Base-by-base conservation (phyloP, 2,797 vertebrate genomes). In the Hafferia zeledoni region DNA sequence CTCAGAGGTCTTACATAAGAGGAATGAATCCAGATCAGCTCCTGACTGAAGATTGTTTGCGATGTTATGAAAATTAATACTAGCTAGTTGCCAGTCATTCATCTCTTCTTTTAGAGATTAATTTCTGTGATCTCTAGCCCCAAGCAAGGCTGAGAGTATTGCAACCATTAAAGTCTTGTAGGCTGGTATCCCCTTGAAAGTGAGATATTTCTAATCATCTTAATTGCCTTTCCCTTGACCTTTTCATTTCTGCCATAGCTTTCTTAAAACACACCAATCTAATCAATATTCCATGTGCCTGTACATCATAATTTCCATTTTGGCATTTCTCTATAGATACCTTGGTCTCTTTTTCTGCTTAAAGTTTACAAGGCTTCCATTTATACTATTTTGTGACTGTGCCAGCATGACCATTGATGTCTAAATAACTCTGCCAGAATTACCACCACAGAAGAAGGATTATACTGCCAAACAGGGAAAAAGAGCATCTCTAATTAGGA, bases 41-140 rank as follows among this genome's bases (percentile, higher is more conserved):
- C 24, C 56, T 74, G 52, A 85, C 64, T 83, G 60, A 83, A 92
- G 79, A 89, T n/a, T 83, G 17, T 50, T 92, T 93, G 27, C 87
- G 78, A 89, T 83, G 47, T 69, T 84, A 75, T 43, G n/a, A 87
- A 87, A 95, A 92, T 92, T 85, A 93, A 80, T 64, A 79, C 53
- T 71, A 91, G 56, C 53, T 81, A 57, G 64, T 91, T 93, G 82
- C 93, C 87, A 93, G 56, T 71, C 64, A 92, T 91, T 96, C 84
- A 71, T 85, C 84, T 92, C 64, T 75, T 94, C 79, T 87, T 85
- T 61, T 61, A 68, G 53, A 85, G 87, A 92, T 96, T 93, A 93
- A 64, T 91, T 95, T 75, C 52, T 96, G 49, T 92, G 94, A 96
- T 94, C 68, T 87, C 27, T 91, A 80, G 64, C 89, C 87, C 24